A percentile compares a stretch with the other conserved stretches of the same genome.
phyloP scores from a whole-genome alignment of 2,797 vertebrate species.

The Luscinia luscinia region DNA sequence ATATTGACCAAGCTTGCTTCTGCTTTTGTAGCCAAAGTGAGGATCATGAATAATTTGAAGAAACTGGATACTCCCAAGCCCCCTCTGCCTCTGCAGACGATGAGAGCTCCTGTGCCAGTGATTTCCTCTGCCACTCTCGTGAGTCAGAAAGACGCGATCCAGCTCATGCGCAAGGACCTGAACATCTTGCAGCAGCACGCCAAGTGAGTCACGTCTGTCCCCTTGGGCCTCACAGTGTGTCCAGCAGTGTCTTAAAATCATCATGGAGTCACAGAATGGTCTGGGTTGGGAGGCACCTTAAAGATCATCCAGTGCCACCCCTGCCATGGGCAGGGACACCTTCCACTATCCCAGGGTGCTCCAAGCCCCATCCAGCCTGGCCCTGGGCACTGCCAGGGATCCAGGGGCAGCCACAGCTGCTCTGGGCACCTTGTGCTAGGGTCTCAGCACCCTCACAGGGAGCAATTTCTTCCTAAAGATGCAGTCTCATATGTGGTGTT shows the following conservation, averaged over 20 bases:
- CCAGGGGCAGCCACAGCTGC: neutral
- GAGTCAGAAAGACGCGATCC: constrained; percentile 80
- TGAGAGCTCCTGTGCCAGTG: constrained; percentile 87
- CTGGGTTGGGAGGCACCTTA: neutral
- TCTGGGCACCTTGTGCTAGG: neutral
- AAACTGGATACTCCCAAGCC: constrained; percentile 86
- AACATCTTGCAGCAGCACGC: constrained; percentile 88
- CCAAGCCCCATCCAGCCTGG: neutral
- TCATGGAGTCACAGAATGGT: neutral
- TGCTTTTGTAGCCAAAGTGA: constrained; percentile 84
- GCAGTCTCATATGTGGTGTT: neutral
- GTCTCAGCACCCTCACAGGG: rapidly evolving
- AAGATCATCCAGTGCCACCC: neutral
- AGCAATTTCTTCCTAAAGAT: neutral
- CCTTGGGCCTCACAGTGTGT: neutral
- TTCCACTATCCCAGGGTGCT: rapidly evolving
- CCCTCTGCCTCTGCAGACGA: constrained; percentile 76
- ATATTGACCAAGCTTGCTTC: neutral
- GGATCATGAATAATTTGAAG: constrained; percentile 88
- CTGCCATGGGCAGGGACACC: neutral
- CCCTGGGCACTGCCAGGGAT: neutral
- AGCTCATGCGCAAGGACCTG: constrained; percentile 85
- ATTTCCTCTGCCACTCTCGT: constrained; percentile 82
- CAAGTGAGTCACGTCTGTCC: constrained; percentile 76
- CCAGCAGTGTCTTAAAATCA: neutral